phyloP scores from a whole-genome alignment of 2,888 invertebrate genomes.

The Globia sparganii region DNA sequence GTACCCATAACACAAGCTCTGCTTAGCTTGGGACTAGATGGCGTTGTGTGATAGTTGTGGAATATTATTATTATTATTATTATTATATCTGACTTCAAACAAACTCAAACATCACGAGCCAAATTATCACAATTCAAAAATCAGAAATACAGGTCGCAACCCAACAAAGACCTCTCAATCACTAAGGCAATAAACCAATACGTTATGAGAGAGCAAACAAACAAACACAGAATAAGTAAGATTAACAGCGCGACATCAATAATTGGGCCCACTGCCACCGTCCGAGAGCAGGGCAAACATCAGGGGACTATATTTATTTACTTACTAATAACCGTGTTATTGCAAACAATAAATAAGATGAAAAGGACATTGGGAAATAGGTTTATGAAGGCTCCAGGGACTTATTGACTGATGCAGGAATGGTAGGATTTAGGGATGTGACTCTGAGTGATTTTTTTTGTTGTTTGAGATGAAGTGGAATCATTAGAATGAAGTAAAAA shows the following conservation, averaged over 20 bases:
- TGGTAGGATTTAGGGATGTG: conserved; percentile 19
- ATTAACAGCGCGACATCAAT: conserved; percentile 81
- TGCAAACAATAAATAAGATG: conserved; percentile 88
- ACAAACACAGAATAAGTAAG: conserved; percentile 79
- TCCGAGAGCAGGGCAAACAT: conserved; percentile 84
- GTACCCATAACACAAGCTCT: too few species aligned
- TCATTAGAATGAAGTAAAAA: not conserved
- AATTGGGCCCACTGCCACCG: conserved; percentile 84
- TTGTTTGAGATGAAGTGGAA: not conserved
- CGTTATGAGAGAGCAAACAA: conserved; percentile 56
- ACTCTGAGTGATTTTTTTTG: not conserved
- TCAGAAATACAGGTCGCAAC: conserved; percentile 11
- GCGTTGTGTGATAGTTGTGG: too few species aligned
- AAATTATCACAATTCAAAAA: conserved; percentile 14
- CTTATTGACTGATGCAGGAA: conserved; percentile 66
- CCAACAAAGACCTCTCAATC: conserved; percentile 55
- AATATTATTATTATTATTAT: too few species aligned
- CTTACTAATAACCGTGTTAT: conserved; percentile 87
- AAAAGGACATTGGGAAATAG: conserved; percentile 87
- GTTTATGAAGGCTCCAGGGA: conserved; percentile 87
- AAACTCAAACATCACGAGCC: not conserved
- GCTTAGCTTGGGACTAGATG: too few species aligned
- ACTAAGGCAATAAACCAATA: conserved; percentile 71
- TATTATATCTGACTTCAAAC: not conserved
- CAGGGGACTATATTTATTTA: conserved; percentile 88